Base-by-base conservation (phyloP, 2,888 invertebrate species). In the Metellina segmentata region DNA sequence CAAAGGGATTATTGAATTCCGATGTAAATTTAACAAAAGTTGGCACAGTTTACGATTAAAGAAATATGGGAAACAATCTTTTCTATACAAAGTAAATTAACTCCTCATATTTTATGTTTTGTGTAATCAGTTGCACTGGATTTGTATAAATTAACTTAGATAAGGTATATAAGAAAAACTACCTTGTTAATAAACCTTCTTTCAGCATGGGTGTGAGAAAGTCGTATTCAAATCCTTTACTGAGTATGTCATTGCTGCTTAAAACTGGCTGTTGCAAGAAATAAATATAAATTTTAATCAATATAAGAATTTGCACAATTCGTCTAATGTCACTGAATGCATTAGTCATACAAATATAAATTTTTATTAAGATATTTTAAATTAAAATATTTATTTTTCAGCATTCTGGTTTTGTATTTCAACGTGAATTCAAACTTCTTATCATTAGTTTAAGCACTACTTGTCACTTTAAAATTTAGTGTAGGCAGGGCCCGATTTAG, bases 161-260 rank as follows among this genome's bases (percentile, higher is more conserved):
- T 0, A n/a, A 8, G 8, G 53, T 53, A 20, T 53, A 53, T 13
- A 7, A 13, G 48, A 13, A 69, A 69, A 34, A 6, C 74, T 86
- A 93, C 93, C 93, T 93, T 75, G 95, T 95, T 4, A 96, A 94
- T 0, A 96, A 94, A 16, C 96, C 96, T 51, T 95, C 95, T 49
- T 95, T 95, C 16, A 96, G 94, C 96, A 96, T 96, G 0, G 95
- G 95, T 81, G 95, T 94, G 5, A 96, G 93, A 92, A 95, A 95
- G 9, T 94, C 93, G 94, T 96, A 96, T 85, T 95, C 95, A 81
- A 94, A 94, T 7, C 95, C 94, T 93, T 95, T 95, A 81, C 94
- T 94, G 19, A 95, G 93, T 91, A 94, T 94, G 52, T 94, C 95
- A 79, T 94, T 94, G 88, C 94, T 94, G 53, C 94, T 94, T 34